Conservation (phyloP, 2,797 vertebrate genomes). For the Molossus molossus region DNA sequence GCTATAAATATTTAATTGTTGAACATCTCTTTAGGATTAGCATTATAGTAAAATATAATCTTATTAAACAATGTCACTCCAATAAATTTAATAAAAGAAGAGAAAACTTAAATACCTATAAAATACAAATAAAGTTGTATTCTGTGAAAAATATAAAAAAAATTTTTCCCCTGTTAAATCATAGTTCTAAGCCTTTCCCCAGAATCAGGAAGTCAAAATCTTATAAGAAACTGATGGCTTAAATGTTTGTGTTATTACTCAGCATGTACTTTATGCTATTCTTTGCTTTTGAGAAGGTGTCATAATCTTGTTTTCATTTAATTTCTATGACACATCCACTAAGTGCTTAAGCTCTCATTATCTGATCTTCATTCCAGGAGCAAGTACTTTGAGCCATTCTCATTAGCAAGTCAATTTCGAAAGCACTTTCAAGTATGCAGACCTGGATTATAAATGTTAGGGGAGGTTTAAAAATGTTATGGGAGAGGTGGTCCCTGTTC, state of each 20-base stretch:
- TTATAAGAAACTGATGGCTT: neutral
- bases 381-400: slow-evolving; percentile 49
- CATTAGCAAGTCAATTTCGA: slow-evolving; percentile 72
- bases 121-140: neutral
- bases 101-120: neutral
- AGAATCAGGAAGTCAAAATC: neutral
- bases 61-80: neutral
- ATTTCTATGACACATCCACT: slow-evolving; percentile 51
- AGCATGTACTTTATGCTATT: neutral
- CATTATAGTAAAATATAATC: neutral
- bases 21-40: neutral
- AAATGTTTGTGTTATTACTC: neutral
- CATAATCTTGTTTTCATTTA: slow-evolving; percentile 62
- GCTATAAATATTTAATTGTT: neutral
- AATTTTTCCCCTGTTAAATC: neutral
- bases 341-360: slow-evolving; percentile 28
- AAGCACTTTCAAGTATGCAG: slow-evolving; percentile 25
- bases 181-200: neutral
- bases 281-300: slow-evolving; percentile 12
- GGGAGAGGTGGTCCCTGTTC: neutral
- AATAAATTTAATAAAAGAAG: neutral
- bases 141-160: neutral
- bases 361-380: slow-evolving; percentile 52
- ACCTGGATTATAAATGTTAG: slow-evolving; percentile 49
- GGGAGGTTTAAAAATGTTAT: neutral